A percentile compares a stretch with the other conserved stretches of the same genome.
Conservation (phyloP, 2,113 vertebrate species). For the Camelus bactrianus region DNA sequence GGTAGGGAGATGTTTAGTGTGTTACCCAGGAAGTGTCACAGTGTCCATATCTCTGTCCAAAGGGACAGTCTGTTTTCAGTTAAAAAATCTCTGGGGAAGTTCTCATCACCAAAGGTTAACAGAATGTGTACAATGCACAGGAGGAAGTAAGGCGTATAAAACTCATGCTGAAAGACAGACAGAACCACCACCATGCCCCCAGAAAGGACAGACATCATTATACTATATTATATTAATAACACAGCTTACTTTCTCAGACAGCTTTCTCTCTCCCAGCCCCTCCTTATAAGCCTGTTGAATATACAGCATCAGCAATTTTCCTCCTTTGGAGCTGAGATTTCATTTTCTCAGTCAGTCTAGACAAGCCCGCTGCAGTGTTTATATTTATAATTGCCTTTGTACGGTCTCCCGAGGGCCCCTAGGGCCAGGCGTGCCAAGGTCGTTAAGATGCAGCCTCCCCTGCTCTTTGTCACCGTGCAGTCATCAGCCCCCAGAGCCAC, state of each 20-base stretch:
- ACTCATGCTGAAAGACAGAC: not conserved
- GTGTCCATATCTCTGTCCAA: not conserved
- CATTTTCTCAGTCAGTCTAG: slow-evolving; percentile 59
- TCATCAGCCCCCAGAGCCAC: not conserved
- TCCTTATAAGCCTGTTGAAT: not conserved
- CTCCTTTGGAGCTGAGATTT: not conserved
- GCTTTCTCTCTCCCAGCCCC: not conserved
- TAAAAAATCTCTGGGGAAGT: not conserved
- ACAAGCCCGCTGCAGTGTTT: not conserved
- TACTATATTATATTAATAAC: not conserved
- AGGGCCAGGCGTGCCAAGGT: slow-evolving; percentile 24
- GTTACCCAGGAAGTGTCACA: not conserved
- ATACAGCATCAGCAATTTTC: slow-evolving; percentile 44
- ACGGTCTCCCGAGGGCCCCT: not conserved
- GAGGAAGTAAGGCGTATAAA: not conserved
- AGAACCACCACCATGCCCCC: not conserved
- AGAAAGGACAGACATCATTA: too few species aligned
- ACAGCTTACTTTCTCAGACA: not conserved
- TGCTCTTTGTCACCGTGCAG: not conserved
- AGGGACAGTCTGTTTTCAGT: not conserved
- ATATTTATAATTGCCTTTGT: slow-evolving; percentile 58
- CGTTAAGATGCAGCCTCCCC: not conserved
- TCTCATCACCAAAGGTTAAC: not conserved
- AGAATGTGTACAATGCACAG: not conserved
- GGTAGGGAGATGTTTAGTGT: not conserved